Evolutionary conservation across 2,888 invertebrate genomes (phyloP).

Genomic region (Biston stratarius): DNA sequence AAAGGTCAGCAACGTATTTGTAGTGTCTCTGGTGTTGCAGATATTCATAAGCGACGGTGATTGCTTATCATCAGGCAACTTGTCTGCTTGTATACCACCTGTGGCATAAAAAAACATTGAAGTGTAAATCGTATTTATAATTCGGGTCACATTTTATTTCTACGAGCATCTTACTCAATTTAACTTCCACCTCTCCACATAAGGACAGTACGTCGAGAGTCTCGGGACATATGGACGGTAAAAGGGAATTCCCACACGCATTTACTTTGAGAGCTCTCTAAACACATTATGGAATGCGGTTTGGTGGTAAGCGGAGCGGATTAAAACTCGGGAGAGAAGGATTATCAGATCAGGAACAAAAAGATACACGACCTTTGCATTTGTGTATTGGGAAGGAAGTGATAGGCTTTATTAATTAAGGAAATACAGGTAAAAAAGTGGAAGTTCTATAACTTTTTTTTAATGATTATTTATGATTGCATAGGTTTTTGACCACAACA

Average conservation of each 20-base stretch:
- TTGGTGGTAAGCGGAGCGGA: constrained; percentile 43
- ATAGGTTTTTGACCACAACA: too few relatives aligned
- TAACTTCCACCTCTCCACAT: constrained; percentile 11
- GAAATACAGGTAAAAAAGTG: neutral
- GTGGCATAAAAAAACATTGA: too few relatives aligned
- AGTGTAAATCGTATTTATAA: too few relatives aligned
- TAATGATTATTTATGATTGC: too few relatives aligned
- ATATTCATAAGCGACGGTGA: too few relatives aligned
- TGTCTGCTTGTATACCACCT: too few relatives aligned
- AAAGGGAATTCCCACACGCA: constrained; percentile 66
- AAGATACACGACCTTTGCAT: constrained; percentile 23
- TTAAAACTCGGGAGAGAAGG: constrained; percentile 12
- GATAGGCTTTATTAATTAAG: neutral
- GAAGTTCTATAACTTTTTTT: too few relatives aligned
- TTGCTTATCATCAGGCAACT: too few relatives aligned
- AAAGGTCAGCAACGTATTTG: too few relatives aligned
- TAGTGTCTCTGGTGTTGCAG: too few relatives aligned
- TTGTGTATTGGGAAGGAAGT: constrained; percentile 1
- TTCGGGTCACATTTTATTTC: too few relatives aligned
- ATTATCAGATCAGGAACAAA: constrained; percentile 23
- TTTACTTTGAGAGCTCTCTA: constrained; percentile 56
- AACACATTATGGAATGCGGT: constrained; percentile 51
- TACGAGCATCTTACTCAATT: neutral
- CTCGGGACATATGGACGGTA: constrained; percentile 53
- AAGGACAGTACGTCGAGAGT: constrained; percentile 31